Conservation (phyloP, 2,888 invertebrate species). For the Molorchus minor region DNA sequence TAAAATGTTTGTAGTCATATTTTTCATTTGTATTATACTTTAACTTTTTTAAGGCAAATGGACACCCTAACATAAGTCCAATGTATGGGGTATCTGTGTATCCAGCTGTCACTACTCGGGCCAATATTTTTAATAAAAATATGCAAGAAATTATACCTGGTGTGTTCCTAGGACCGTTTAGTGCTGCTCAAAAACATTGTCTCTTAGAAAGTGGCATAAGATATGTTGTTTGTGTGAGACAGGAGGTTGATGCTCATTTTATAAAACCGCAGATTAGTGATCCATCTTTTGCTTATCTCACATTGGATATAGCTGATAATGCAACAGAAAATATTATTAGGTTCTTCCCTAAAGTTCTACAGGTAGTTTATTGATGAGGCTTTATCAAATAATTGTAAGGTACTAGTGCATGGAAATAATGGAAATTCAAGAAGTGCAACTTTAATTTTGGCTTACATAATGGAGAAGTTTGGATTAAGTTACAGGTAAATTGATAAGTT, state of each 20-base stretch:
- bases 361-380: slow-evolving; percentile 70
- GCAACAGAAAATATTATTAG: slow-evolving; percentile 73
- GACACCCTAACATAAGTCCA: slow-evolving; percentile 26
- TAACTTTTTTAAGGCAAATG: slow-evolving; percentile 12
- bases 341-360: slow-evolving; percentile 68
- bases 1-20: neutral
- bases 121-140: slow-evolving; percentile 46
- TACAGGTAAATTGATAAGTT: slow-evolving; percentile 64
- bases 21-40: slow-evolving; percentile 1
- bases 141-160: slow-evolving; percentile 74
- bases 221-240: slow-evolving; percentile 74
- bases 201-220: slow-evolving; percentile 67
- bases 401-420: slow-evolving; percentile 75
- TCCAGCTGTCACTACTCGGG: slow-evolving; percentile 22
- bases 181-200: slow-evolving; percentile 69
- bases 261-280: slow-evolving; percentile 72
- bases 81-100: slow-evolving; percentile 25
- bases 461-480: slow-evolving; percentile 70
- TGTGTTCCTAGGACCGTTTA: slow-evolving; percentile 72
- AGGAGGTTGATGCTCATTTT: slow-evolving; percentile 70
- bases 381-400: slow-evolving; percentile 67
- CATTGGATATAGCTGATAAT: slow-evolving; percentile 70
- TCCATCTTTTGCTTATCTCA: slow-evolving; percentile 66
- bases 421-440: slow-evolving; percentile 76
- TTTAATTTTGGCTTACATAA: slow-evolving; percentile 73